These are phyloP conservation scores for Pelusios castaneus DNA, from an alignment of 2,113 vertebrate species.

Conservation along the genomic window DNA sequence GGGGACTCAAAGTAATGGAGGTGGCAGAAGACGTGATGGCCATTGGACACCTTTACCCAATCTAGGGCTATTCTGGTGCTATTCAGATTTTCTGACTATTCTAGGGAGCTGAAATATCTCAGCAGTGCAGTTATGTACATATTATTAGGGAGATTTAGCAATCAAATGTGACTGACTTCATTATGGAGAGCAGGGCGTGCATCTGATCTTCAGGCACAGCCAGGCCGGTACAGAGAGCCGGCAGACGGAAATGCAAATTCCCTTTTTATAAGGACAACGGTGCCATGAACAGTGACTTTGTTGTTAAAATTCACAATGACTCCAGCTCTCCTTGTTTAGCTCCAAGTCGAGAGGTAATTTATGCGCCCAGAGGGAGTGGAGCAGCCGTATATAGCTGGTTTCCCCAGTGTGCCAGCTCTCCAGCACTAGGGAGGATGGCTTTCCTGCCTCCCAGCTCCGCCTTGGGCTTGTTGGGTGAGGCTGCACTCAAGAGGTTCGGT, in stretches of 20 bases:
- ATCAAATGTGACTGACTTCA: slow-evolving; percentile 57
- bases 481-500: not conserved
- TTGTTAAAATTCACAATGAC: slow-evolving; percentile 66
- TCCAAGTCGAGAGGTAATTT: slow-evolving; percentile 68
- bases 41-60: slow-evolving; percentile 30
- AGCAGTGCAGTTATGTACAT: slow-evolving; percentile 28
- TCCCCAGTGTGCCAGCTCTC: slow-evolving; percentile 21
- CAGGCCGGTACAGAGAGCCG: slow-evolving; percentile 4
- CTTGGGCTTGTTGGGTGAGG: not conserved
- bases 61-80: slow-evolving; percentile 37
- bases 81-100: not conserved
- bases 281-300: slow-evolving; percentile 3
- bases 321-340: slow-evolving; percentile 66
- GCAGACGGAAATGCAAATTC: slow-evolving; percentile 47
- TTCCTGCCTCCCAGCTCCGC: not conserved
- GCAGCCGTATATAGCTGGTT: not conserved
- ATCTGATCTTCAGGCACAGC: slow-evolving; percentile 42
- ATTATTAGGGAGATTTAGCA: slow-evolving; percentile 57
- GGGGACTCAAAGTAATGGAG: slow-evolving; percentile 33
- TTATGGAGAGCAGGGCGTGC: slow-evolving; percentile 41
- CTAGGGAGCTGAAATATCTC: slow-evolving; percentile 37
- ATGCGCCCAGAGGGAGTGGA: slow-evolving; percentile 17
- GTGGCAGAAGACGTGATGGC: not conserved
- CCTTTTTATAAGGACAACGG: slow-evolving; percentile 18
- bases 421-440: not conserved